Evolutionary conservation across 2,888 invertebrate species (phyloP), one percentile per base, ranked within the genome.

Genomic region (Tenthredo livida): DNA sequence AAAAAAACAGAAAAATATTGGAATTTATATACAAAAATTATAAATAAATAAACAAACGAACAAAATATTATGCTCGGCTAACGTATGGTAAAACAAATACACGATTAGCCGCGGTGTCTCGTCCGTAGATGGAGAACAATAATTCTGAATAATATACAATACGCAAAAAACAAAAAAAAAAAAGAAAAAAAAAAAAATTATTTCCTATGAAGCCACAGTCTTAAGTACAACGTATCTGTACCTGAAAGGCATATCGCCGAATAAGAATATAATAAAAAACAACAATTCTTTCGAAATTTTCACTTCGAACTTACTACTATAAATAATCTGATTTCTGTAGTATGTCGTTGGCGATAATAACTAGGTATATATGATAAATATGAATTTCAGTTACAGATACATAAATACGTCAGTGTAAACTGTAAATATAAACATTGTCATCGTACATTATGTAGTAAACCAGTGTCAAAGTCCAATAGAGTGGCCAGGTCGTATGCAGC

Each of bases 211-310:
- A 90, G 90, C 90, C 89, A 89, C 90, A 90, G 90, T 90, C 89
- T 92, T 91, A 91, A 92, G 91, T 92, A 92, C 92, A 88, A 91
- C 88, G 89, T 91, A 90, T 91, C 91, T 90, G 91, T 90, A 90
- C 87, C 90, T 89, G 89, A 86, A 91, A 90, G 87, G 88, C 88
- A 90, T 89, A 86, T 87, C 75, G 85, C 67, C 82, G 87, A 86
- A 77, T 86, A 84, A 88, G 87, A 86, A 67, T 84, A 58, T 61
- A 70, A 85, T 86, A 73, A 43, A 43, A 67, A 82, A 85, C 33
- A 67, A 67, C 29, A 67, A 33, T 50, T 75, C 70, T 80, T 67
- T 29, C 29, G 54, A 50, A 77, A 37, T 78, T 77, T 33, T 33
- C 85, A 61, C 75, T 25, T n/a, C 75, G 54, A 82, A 85, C 9